Percentiles rank a stretch among this genome's conserved stretches.
These are phyloP conservation scores for Acridotheres tristis DNA, from an alignment of 2,797 vertebrate genomes.

Conservation along the genomic window DNA sequence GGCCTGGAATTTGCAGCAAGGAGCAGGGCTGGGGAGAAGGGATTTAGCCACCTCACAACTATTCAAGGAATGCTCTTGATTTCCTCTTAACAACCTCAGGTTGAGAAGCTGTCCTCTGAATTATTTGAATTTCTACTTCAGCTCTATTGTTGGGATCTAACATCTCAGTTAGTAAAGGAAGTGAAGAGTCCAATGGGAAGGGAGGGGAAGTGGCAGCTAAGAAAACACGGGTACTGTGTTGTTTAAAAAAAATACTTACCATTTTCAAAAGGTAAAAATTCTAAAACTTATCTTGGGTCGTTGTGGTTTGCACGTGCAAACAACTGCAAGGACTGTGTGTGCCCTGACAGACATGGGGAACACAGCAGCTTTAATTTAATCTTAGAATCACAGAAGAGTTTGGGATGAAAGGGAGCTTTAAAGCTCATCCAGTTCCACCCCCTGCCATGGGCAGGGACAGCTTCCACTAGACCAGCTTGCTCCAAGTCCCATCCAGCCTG, in stretches of 20 bases:
- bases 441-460: background rate
- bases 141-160: background rate
- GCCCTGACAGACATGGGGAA: background rate
- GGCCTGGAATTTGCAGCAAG: background rate
- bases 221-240: rapidly evolving
- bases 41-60: background rate
- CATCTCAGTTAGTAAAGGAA: background rate
- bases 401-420: background rate
- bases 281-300: rapidly evolving
- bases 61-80: slow-evolving; percentile 38
- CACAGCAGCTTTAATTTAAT: background rate
- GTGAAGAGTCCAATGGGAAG: background rate
- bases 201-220: background rate
- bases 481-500: background rate
- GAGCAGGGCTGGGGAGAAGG: background rate
- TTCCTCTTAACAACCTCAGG: background rate
- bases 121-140: background rate
- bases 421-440: background rate
- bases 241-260: rapidly evolving
- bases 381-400: no score
- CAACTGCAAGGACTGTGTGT: background rate
- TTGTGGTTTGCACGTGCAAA: rapidly evolving
- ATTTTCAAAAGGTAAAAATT: background rate
- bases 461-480: background rate
- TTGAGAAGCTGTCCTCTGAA: background rate